Percentiles rank a stretch among this genome's conserved stretches.
Conservation (phyloP, 2,888 invertebrate genomes). For the Drosophila histrio region DNA sequence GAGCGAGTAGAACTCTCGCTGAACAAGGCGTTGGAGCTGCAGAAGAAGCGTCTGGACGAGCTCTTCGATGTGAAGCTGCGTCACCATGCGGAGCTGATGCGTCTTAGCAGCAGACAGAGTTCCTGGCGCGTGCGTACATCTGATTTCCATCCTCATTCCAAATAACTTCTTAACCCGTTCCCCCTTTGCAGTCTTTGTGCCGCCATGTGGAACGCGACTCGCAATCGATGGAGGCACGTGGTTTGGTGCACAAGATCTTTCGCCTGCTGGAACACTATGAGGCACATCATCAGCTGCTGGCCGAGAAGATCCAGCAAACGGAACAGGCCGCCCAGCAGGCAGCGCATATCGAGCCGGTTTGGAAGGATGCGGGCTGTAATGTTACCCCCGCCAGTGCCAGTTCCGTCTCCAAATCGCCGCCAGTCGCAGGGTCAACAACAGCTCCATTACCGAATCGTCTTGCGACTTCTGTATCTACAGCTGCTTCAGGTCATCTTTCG, state of each 20-base stretch:
- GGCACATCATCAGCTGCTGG: conserved; percentile 69
- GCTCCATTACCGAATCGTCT: background rate
- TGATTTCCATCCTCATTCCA: background rate
- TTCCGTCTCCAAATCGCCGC: background rate
- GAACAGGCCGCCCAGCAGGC: conserved; percentile 48
- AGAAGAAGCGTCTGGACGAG: conserved; percentile 72
- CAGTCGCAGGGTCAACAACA: background rate
- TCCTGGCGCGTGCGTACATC: conserved; percentile 72
- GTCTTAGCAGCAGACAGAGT: conserved; percentile 78
- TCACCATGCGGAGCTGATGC: conserved; percentile 78
- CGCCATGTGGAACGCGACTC: conserved; percentile 54
- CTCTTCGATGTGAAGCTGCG: conserved; percentile 76
- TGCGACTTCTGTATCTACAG: background rate
- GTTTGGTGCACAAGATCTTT: conserved; percentile 74
- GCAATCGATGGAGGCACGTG: conserved; percentile 44
- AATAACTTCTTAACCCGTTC: rapidly evolving
- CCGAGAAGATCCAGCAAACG: conserved; percentile 65
- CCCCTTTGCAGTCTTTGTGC: conserved; percentile 58
- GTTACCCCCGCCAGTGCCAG: background rate
- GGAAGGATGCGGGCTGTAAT: conserved; percentile 18
- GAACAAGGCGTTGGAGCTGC: conserved; percentile 76
- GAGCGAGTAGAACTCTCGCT: conserved; percentile 81
- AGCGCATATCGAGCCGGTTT: conserved; percentile 45
- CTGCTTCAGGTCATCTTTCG: background rate
- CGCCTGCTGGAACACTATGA: conserved; percentile 78